phyloP scores from a whole-genome alignment of 1,140 invertebrate species.

The Drosophila bifasciata region DNA sequence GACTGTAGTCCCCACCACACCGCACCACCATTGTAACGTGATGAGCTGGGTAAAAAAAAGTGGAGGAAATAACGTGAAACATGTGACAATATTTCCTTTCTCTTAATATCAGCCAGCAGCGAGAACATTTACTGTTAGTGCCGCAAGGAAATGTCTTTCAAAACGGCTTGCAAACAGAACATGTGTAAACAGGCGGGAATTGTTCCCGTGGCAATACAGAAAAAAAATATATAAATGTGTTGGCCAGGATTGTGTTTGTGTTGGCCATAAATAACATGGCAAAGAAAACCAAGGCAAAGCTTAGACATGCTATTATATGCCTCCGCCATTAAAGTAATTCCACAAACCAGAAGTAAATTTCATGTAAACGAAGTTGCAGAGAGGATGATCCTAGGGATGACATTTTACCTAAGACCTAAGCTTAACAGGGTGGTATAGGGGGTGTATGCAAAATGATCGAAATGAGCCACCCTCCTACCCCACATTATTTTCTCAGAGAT shows the following conservation, averaged over 20 bases:
- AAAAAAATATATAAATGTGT: slow-evolving; percentile 34
- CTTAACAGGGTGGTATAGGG: background rate
- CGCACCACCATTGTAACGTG: slow-evolving; percentile 29
- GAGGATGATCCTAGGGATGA: slow-evolving; percentile 49
- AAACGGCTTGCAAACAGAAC: slow-evolving; percentile 48
- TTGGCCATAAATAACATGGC: slow-evolving; percentile 43
- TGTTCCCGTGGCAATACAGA: background rate
- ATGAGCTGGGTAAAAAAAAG: background rate
- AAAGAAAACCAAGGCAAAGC: slow-evolving; percentile 45
- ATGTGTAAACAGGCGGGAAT: slow-evolving; percentile 46
- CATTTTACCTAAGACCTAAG: slow-evolving; percentile 41
- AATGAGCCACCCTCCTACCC: background rate
- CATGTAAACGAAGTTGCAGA: slow-evolving; percentile 23
- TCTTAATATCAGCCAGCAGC: slow-evolving; percentile 32
- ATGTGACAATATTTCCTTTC: slow-evolving; percentile 66
- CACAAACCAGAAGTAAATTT: slow-evolving; percentile 5
- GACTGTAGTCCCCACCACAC: slow-evolving; percentile 10
- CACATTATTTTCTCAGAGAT: slow-evolving; percentile 22
- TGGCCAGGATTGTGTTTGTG: slow-evolving; percentile 41
- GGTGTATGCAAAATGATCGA: slow-evolving; percentile 22
- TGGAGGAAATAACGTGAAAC: slow-evolving; percentile 21
- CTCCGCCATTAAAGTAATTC: slow-evolving; percentile 3
- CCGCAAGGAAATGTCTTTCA: slow-evolving; percentile 61
- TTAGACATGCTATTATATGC: slow-evolving; percentile 24
- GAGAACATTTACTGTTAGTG: slow-evolving; percentile 44